phyloP scores from a whole-genome alignment of 2,888 invertebrate species.

The Tipula helvola region DNA sequence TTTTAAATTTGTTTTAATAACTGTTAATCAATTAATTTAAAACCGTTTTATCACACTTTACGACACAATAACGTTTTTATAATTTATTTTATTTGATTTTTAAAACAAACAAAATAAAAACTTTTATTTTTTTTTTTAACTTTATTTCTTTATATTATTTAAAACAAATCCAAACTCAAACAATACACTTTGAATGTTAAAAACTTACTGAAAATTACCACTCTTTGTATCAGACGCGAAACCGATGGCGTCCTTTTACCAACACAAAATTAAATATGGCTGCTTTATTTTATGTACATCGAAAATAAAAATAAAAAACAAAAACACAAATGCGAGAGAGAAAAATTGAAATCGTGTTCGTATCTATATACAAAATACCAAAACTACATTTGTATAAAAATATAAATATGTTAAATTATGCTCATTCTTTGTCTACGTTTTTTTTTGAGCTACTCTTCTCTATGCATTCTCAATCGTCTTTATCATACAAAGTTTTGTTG shows the following conservation, averaged over 20 bases:
- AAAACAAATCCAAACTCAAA: slow-evolving; percentile 9
- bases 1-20: slow-evolving; percentile 15
- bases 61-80: background rate
- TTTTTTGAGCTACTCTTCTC: background rate
- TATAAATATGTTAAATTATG: background rate
- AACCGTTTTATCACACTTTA: background rate
- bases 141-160: background rate
- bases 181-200: slow-evolving; percentile 15
- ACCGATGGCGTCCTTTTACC: slow-evolving; percentile 16
- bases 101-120: background rate
- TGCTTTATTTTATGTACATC: background rate
- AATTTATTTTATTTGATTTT: background rate
- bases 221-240: slow-evolving; percentile 12
- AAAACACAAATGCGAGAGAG: background rate
- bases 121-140: background rate
- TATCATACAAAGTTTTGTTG: background rate
- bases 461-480: background rate
- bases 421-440: background rate
- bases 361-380: background rate
- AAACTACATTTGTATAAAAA: background rate
- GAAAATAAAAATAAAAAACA: background rate
- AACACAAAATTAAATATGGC: slow-evolving; percentile 13
- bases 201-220: slow-evolving; percentile 14
- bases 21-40: background rate
- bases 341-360: background rate